These are phyloP conservation scores for Chloropsis hardwickii DNA, from an alignment of 2,113 vertebrate species.

Conservation along the genomic window DNA sequence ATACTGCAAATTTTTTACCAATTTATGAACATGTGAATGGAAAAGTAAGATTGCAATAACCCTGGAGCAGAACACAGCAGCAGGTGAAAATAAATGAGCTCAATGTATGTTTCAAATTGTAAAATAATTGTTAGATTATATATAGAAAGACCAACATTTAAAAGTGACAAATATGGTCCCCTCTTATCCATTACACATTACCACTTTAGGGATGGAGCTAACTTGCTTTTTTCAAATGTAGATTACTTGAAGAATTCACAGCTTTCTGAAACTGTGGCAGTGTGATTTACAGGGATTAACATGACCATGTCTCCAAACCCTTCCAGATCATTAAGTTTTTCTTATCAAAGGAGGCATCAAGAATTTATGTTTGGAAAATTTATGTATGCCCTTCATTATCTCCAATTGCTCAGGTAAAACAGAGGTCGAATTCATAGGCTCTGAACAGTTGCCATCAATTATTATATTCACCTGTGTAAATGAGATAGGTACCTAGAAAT, in stretches of 20 bases:
- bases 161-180: not conserved
- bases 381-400: not conserved
- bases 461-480: not conserved
- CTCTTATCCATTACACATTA: not conserved
- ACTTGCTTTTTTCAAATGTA: not conserved
- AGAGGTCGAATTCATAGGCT: not conserved
- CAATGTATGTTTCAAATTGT: not conserved
- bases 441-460: not conserved
- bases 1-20: not conserved
- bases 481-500: not conserved
- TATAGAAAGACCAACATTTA: not conserved
- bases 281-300: not conserved
- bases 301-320: not conserved
- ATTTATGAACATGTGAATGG: not conserved
- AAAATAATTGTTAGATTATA: not conserved
- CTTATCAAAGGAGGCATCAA: not conserved
- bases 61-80: not conserved
- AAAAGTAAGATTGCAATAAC: not conserved
- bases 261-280: not conserved
- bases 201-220: not conserved
- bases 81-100: not conserved
- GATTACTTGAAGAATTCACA: not conserved
- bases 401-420: not conserved
- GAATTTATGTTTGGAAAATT: slow-evolving; percentile 5
- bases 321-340: not conserved